phyloP scores from a whole-genome alignment of 2,888 invertebrate species.

The Xanthorhoe designata region DNA sequence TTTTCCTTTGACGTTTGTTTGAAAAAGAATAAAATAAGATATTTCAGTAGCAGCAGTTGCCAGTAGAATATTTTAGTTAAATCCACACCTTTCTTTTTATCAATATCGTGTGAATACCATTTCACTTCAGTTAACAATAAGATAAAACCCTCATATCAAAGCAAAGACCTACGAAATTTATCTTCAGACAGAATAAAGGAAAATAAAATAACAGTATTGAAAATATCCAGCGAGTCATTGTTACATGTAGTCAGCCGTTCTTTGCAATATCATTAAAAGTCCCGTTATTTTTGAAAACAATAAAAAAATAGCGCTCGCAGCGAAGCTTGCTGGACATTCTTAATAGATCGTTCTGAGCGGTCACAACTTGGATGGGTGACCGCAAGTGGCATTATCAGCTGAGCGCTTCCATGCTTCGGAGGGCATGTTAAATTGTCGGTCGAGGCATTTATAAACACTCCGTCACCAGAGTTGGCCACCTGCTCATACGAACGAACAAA shows the following conservation, averaged over 20 bases:
- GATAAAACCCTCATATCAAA: slow-evolving; percentile 41
- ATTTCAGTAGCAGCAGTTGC: background rate
- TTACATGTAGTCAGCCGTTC: background rate
- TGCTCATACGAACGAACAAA: too few species aligned
- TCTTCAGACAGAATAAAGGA: slow-evolving; percentile 16
- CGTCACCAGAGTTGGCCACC: too few species aligned
- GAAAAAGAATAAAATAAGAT: background rate
- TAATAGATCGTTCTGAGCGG: too few species aligned
- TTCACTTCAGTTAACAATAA: slow-evolving; percentile 12
- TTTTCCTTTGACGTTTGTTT: background rate
- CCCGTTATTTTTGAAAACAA: background rate
- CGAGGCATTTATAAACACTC: too few species aligned
- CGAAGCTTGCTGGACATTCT: too few species aligned
- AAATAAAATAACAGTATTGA: slow-evolving; percentile 10
- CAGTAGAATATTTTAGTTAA: background rate
- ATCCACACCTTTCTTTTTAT: slow-evolving; percentile 9
- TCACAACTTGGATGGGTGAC: too few species aligned
- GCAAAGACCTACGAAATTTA: slow-evolving; percentile 6
- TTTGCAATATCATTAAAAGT: background rate
- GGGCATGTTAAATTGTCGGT: too few species aligned
- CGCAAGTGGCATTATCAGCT: too few species aligned
- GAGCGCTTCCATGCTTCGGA: too few species aligned
- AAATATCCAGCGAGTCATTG: slow-evolving; percentile 10
- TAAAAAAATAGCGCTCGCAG: too few species aligned
- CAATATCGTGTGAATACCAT: slow-evolving; percentile 6